Evolutionary conservation across 2,888 invertebrate species (phyloP).

Genomic region (Sycophila texana): DNA sequence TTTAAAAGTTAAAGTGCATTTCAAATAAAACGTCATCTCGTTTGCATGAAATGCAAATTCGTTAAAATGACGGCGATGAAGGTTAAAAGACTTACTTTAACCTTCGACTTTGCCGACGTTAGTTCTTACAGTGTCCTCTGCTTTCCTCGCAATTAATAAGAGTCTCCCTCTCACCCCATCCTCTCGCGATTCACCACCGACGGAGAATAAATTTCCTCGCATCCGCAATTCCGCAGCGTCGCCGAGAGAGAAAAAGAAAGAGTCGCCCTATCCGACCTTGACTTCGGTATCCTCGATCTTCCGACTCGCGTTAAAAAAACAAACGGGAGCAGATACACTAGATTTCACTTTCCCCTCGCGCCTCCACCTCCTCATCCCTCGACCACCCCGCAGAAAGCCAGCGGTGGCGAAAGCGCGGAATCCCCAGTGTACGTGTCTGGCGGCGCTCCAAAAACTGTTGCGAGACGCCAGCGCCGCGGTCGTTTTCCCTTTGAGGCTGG

Average conservation of each 20-base stretch:
- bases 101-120: no score
- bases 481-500: constrained; percentile 48
- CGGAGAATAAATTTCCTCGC: no score
- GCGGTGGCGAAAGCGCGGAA: constrained; percentile 14
- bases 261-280: constrained; percentile 5
- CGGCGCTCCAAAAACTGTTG: constrained; percentile 50
- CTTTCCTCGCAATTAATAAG: no score
- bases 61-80: no score
- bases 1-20: no score
- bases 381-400: constrained; percentile 6
- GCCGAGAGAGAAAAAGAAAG: background rate
- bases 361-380: constrained; percentile 1
- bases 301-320: background rate
- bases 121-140: no score
- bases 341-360: constrained; percentile 46
- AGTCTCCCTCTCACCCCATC: no score
- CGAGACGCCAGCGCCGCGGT: constrained; percentile 4
- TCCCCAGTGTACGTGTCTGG: constrained; percentile 49
- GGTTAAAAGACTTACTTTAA: no score
- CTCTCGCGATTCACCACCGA: no score
- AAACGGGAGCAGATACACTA: constrained; percentile 28
- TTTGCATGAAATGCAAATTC: no score
- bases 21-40: no score
- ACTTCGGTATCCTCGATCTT: constrained; percentile 1
- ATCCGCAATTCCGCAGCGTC: background rate